Conservation (phyloP, 2,797 vertebrate species). For the Spinus olivaceus region DNA sequence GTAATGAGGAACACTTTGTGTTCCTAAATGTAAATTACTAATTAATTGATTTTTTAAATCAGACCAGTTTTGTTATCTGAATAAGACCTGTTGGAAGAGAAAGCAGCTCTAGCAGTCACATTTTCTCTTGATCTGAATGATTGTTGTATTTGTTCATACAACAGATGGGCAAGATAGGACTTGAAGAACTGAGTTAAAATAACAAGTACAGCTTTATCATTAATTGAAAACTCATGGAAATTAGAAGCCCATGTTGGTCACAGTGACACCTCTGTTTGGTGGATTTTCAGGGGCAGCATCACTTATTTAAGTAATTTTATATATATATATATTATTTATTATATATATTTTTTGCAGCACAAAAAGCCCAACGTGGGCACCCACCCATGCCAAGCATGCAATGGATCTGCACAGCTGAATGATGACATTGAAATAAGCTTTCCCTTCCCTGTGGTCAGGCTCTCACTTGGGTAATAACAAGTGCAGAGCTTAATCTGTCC, state of each 20-base stretch:
- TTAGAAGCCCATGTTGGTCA: not conserved
- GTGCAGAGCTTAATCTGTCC: not conserved
- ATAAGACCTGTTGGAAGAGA: not conserved
- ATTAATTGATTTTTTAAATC: not conserved
- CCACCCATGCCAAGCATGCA: fast-evolving
- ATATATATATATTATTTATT: too few species aligned
- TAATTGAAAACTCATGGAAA: not conserved
- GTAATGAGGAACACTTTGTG: not conserved
- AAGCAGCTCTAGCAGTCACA: not conserved
- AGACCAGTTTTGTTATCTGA: not conserved
- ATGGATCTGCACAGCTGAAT: not conserved
- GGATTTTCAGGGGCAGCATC: not conserved
- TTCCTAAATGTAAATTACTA: not conserved
- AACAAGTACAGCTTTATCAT: not conserved
- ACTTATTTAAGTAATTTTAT: not conserved
- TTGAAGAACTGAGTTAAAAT: not conserved
- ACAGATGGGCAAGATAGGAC: not conserved
- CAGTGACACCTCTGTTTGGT: not conserved
- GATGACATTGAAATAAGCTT: not conserved
- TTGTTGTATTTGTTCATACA: not conserved
- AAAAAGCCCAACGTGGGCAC: not conserved
- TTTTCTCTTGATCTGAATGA: not conserved
- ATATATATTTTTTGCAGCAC: not conserved
- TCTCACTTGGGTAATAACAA: not conserved
- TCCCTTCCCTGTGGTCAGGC: not conserved